Conservation (phyloP, 2,888 invertebrate species). For the Polylopha cassiicola region DNA sequence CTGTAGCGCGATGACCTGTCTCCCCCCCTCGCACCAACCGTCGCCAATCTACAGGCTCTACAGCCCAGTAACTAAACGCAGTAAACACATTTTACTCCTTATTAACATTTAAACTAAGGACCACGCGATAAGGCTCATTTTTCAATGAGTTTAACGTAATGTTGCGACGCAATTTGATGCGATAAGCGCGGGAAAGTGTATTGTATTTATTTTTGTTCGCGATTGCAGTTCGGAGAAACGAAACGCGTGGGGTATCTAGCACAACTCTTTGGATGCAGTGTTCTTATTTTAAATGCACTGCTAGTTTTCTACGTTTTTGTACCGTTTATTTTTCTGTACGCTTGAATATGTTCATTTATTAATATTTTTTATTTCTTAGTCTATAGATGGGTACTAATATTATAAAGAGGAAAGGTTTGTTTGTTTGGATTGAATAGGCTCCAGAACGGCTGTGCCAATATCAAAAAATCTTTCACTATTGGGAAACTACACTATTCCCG, state of each 20-base stretch:
- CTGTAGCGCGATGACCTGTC: conserved; percentile 22
- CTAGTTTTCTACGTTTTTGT: not conserved
- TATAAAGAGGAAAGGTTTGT: no score
- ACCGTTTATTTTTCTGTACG: no score
- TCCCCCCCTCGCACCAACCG: conserved; percentile 13
- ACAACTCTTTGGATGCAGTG: conserved; percentile 12
- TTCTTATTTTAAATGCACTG: not conserved
- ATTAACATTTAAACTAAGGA: no score
- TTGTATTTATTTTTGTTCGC: conserved; percentile 25
- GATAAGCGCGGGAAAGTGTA: conserved; percentile 22
- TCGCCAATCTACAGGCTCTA: conserved; percentile 7
- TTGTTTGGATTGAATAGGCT: no score
- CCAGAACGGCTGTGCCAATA: no score
- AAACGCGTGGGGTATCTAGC: conserved; percentile 21
- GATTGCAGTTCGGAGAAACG: conserved; percentile 25
- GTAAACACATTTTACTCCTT: no score
- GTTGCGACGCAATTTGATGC: conserved; percentile 5
- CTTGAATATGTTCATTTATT: no score
- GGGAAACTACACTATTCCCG: no score
- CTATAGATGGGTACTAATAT: no score
- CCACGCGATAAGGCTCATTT: not conserved
- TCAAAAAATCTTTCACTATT: no score
- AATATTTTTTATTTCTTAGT: no score
- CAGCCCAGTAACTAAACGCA: no score
- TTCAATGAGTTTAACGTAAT: conserved; percentile 1